Conservation (phyloP, 2,888 invertebrate genomes). For the Choreutis nemorana region DNA sequence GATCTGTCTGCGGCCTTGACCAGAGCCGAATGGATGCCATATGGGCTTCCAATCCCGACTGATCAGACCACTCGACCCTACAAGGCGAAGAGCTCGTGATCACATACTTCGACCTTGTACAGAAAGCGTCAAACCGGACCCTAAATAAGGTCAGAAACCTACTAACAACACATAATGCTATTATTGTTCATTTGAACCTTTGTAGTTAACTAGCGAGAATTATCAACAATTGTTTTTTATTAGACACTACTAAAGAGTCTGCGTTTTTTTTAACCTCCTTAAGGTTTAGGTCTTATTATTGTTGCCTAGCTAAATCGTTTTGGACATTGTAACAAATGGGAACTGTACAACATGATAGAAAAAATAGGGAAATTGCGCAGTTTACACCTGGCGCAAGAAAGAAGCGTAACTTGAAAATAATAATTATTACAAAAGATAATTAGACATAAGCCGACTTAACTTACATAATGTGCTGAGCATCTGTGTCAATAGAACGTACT, state of each 20-base stretch:
- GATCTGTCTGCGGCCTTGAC: constrained; percentile 50
- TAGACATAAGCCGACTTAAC: constrained; percentile 12
- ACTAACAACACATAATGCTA: too few relatives aligned
- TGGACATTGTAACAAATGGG: constrained; percentile 5
- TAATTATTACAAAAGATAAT: constrained; percentile 35
- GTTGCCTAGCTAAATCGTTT: constrained; percentile 5
- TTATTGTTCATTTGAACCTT: too few relatives aligned
- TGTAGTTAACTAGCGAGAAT: too few relatives aligned
- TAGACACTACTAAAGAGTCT: too few relatives aligned
- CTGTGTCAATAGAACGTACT: constrained; percentile 43
- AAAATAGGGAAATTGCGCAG: constrained; percentile 9
- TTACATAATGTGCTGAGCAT: constrained; percentile 40
- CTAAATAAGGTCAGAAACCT: constrained; percentile 13
- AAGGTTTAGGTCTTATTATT: too few relatives aligned
- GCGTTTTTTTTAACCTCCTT: too few relatives aligned
- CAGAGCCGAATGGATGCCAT: constrained; percentile 25
- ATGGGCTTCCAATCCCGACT: constrained; percentile 25
- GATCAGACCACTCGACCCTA: constrained; percentile 28
- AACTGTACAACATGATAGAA: constrained; percentile 6
- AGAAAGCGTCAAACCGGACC: constrained; percentile 20
- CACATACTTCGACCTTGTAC: constrained; percentile 26
- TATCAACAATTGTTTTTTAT: too few relatives aligned
- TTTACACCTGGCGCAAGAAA: constrained; percentile 17
- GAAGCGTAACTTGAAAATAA: constrained; percentile 17
- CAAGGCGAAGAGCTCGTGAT: constrained; percentile 28